These are phyloP conservation scores for Microcebus murinus DNA, from an alignment of 2,113 vertebrate species.

Conservation along the genomic window DNA sequence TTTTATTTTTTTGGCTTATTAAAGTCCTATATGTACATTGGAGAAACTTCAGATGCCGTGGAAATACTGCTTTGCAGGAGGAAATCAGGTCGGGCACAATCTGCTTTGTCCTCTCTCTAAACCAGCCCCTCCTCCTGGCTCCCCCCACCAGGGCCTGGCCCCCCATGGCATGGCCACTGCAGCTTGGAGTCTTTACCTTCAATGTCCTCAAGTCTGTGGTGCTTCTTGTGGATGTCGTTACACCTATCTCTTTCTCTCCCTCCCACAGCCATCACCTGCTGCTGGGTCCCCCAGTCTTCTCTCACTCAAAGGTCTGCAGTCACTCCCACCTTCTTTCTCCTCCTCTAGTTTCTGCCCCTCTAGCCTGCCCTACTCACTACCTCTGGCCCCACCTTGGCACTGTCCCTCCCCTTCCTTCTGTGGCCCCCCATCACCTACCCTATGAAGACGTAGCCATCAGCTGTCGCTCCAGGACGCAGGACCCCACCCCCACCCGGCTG, in stretches of 20 bases:
- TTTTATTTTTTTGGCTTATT: not conserved
- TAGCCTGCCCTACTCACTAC: too few species aligned
- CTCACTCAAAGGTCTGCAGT: not conserved
- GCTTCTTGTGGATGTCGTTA: not conserved
- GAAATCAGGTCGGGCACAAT: too few species aligned
- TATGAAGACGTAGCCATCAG: accelerated
- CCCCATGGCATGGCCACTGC: too few species aligned
- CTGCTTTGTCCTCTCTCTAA: not conserved
- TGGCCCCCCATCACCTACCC: accelerated
- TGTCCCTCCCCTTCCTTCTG: too few species aligned
- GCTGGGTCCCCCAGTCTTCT: not conserved
- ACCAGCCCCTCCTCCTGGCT: not conserved
- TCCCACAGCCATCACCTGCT: accelerated
- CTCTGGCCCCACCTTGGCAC: too few species aligned
- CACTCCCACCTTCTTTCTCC: not conserved
- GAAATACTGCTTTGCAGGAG: not conserved
- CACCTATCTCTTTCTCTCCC: not conserved
- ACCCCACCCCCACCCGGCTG: accelerated
- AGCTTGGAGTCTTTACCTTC: not conserved
- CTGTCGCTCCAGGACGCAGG: not conserved
- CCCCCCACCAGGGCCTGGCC: accelerated
- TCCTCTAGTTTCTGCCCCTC: not conserved
- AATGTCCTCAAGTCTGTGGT: not conserved
- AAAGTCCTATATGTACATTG: not conserved
- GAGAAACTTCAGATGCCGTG: not conserved